These are phyloP conservation scores for Anas capensis DNA, from an alignment of 2,797 vertebrate species.

Conservation along the genomic window DNA sequence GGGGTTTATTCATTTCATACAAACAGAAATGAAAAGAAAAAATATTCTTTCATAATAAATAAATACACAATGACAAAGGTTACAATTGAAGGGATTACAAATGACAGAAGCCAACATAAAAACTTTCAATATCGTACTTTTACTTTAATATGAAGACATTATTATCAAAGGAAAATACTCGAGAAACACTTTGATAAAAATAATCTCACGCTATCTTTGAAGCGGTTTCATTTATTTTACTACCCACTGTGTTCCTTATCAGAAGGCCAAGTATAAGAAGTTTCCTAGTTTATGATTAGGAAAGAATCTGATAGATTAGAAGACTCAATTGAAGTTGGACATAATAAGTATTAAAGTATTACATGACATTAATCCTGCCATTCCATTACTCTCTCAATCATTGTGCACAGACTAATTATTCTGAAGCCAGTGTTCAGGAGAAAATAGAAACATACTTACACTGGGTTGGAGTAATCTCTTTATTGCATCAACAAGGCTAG, in stretches of 20 bases:
- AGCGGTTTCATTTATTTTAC: slow-evolving; percentile 92
- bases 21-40: slow-evolving; percentile 76
- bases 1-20: slow-evolving; percentile 65
- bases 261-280: slow-evolving; percentile 92
- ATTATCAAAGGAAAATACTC: slow-evolving; percentile 86
- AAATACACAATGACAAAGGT: slow-evolving; percentile 79
- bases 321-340: slow-evolving; percentile 94
- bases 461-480: slow-evolving; percentile 96
- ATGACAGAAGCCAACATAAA: slow-evolving; percentile 83
- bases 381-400: slow-evolving; percentile 93
- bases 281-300: slow-evolving; percentile 93
- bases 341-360: slow-evolving; percentile 99
- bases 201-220: slow-evolving; percentile 94
- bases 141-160: slow-evolving; percentile 87
- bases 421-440: slow-evolving; percentile 85
- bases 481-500: slow-evolving; percentile 96
- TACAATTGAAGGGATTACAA: slow-evolving; percentile 82
- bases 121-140: slow-evolving; percentile 84
- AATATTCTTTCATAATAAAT: slow-evolving; percentile 74
- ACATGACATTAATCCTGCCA: slow-evolving; percentile 99
- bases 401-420: slow-evolving; percentile 93
- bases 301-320: slow-evolving; percentile 93
- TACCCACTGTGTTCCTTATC: slow-evolving; percentile 93
- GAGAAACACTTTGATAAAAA: slow-evolving; percentile 89
- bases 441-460: slow-evolving; percentile 92